Evolutionary conservation across 1,140 invertebrate genomes (phyloP).

Genomic region (Listronotus oregonensis): DNA sequence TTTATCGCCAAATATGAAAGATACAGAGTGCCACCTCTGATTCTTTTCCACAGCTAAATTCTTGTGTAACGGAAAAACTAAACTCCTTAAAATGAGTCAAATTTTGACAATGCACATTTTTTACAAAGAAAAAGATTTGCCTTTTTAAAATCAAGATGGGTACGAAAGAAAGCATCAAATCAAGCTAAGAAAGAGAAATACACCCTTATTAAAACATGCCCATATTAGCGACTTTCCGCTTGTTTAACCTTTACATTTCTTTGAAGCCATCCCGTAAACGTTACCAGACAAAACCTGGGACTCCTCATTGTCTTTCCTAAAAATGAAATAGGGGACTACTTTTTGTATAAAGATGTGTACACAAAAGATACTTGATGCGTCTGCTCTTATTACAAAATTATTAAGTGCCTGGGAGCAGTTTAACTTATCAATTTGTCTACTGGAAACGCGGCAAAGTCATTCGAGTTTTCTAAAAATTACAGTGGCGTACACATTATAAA

Average conservation of each 20-base stretch:
- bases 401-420: slow-evolving; percentile 20
- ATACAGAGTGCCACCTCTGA: too few species aligned
- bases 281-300: slow-evolving; percentile 13
- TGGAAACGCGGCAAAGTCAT: slow-evolving; percentile 17
- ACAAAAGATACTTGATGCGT: slow-evolving; percentile 20
- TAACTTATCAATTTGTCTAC: slow-evolving; percentile 20
- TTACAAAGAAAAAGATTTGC: too few species aligned
- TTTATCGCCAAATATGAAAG: too few species aligned
- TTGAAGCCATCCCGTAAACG: neutral
- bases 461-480: neutral
- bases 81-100: too few species aligned
- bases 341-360: slow-evolving; percentile 10
- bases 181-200: too few species aligned
- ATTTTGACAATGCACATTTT: too few species aligned
- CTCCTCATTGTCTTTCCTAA: slow-evolving; percentile 3
- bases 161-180: too few species aligned
- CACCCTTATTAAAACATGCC: too few species aligned
- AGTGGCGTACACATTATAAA: too few species aligned
- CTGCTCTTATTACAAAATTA: slow-evolving; percentile 19
- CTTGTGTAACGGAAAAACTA: too few species aligned
- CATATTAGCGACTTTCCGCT: slow-evolving; percentile 16
- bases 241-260: slow-evolving; percentile 5
- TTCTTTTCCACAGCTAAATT: too few species aligned
- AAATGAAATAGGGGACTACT: slow-evolving; percentile 9
- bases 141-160: too few species aligned